Evolutionary conservation across 30 jellyfish, hydroid and myxozoan genomes (phyloP), one percentile per base, ranked within the genome.

Genomic region (Cassiopea andromeda): DNA sequence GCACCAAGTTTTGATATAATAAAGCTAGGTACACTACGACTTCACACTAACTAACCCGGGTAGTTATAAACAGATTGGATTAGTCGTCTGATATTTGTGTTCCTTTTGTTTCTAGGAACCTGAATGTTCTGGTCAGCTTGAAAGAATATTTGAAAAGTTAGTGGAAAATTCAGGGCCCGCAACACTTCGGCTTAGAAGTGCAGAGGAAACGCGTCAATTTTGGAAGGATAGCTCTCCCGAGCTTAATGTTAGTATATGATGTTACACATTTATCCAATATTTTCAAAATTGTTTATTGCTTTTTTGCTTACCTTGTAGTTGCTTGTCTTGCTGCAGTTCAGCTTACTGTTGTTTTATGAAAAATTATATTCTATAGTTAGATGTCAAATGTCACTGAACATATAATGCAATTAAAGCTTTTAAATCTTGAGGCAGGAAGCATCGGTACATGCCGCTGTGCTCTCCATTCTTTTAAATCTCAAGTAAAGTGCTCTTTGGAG

Each of bases 181-280:
- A 4, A 59, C 97, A 45, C 81, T 44, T 44, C 92, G 97, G 2
- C 69, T 91, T 48, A 80, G 77, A 44, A 89, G 77, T 15, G 98
- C 99, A 54, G 85, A 72, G 77, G 76, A 49, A 48, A 91, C 99
- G 4, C 93, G 88, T 60, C 85, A 77, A 77, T 96, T 80, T 81
- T 96, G 99, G 99, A 94, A 96, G 19, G 99, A 96, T 45, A 91
- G 92, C 68, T 94, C 97, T 44, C 46, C 96, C 12, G 88, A 89
- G 80, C 80, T 96, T 19, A 81, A 84, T 13, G 99, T 96, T 82
- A 86, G 92, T 67, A 15, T 1, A 58, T 57, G 64, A 7, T 48
- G 17, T 17, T 2, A 48, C 17, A 44, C 0, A 70, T 50, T 72
- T 57, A 58, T 81, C 38, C 67, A 12, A 38, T 81, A 45, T 81